A percentile compares a stretch with the other conserved stretches of the same genome.
These are phyloP conservation scores for Ectobius pallidus DNA, from an alignment of 2,888 invertebrate genomes.

Conservation along the genomic window DNA sequence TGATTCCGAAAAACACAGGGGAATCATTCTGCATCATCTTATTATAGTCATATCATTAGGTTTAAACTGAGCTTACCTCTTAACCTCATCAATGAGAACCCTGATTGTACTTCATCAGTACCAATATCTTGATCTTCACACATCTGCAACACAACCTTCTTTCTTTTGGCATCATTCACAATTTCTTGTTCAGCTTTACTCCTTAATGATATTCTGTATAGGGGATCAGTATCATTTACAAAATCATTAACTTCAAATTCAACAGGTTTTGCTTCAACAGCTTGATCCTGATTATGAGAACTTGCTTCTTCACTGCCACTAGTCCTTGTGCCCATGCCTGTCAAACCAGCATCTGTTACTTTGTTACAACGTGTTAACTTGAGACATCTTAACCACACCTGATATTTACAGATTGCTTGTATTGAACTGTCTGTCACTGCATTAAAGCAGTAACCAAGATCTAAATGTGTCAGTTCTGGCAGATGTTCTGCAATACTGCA, in stretches of 20 bases:
- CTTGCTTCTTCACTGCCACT: background rate
- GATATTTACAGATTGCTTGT: conserved; percentile 69
- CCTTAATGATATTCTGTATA: conserved; percentile 61
- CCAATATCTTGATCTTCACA: conserved; percentile 62
- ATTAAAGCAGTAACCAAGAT: conserved; percentile 71
- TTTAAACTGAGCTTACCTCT: conserved; percentile 35
- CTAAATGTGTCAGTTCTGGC: conserved; percentile 63
- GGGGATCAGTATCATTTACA: conserved; percentile 14
- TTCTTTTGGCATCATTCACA: conserved; percentile 68
- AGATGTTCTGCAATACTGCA: conserved; percentile 65
- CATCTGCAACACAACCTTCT: conserved; percentile 66
- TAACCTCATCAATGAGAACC: conserved; percentile 62
- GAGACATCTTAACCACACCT: conserved; percentile 63
- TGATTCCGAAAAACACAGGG: too few species aligned
- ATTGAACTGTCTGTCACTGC: conserved; percentile 66
- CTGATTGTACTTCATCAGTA: conserved; percentile 55
- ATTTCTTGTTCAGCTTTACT: conserved; percentile 74
- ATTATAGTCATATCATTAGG: too few species aligned
- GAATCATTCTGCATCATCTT: too few species aligned
- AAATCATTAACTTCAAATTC: background rate
- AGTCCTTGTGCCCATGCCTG: conserved; percentile 64
- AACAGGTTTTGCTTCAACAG: background rate
- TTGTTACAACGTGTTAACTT: conserved; percentile 70
- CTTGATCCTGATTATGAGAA: too few species aligned
- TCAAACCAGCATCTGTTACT: conserved; percentile 73